Conservation (phyloP, 2,113 vertebrate species). For the Hiodon alosoides region DNA sequence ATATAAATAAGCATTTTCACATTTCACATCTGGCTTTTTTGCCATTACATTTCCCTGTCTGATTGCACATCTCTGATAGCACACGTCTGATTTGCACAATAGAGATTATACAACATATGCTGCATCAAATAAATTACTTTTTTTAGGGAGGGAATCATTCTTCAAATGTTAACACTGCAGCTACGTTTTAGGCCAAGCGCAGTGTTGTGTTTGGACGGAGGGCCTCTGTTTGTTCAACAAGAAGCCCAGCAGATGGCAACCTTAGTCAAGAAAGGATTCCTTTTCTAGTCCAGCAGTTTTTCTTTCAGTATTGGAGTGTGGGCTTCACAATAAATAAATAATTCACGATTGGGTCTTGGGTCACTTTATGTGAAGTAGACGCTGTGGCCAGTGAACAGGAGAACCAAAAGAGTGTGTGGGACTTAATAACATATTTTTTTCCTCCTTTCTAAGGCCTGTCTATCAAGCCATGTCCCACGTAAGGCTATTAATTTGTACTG, state of each 20-base stretch:
- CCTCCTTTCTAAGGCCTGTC: not conserved
- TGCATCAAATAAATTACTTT: no score
- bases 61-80: no score
- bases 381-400: slow-evolving; percentile 2
- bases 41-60: no score
- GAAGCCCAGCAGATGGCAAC: slow-evolving; percentile 42
- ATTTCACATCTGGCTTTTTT: not conserved
- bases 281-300: not conserved
- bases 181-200: no score
- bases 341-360: slow-evolving; percentile 14
- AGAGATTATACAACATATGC: no score
- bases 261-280: slow-evolving; percentile 27
- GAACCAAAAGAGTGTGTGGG: not conserved
- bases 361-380: slow-evolving; percentile 11
- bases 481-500: slow-evolving; percentile 7
- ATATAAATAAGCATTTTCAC: not conserved
- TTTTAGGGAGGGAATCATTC: no score
- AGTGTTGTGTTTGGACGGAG: not conserved
- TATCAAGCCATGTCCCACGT: not conserved
- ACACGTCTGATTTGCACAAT: no score
- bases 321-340: slow-evolving; percentile 13
- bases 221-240: not conserved
- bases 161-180: no score
- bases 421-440: not conserved
- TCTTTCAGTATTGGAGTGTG: not conserved